Evolutionary conservation across 2,888 invertebrate species (phyloP).

Genomic region (Ophion ventricosus): DNA sequence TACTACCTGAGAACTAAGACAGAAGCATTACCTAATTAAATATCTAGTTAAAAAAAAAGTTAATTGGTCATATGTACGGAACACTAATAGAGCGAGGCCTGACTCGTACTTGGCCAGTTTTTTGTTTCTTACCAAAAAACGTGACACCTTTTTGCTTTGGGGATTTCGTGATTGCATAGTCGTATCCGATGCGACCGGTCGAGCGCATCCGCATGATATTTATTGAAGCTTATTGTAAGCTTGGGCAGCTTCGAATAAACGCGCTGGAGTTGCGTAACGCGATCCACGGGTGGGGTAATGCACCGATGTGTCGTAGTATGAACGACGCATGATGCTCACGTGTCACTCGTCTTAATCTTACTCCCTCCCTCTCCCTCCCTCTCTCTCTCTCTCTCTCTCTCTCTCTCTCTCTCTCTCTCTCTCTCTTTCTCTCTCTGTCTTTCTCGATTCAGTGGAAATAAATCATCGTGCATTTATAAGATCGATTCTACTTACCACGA

Average conservation of each 20-base stretch:
- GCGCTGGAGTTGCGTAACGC: slow-evolving; percentile 49
- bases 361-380: neutral
- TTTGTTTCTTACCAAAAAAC: too few relatives aligned
- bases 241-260: neutral
- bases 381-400: neutral
- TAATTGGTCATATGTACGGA: too few relatives aligned
- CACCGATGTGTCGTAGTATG: neutral
- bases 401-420: neutral
- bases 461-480: neutral
- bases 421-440: neutral
- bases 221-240: slow-evolving; percentile 6
- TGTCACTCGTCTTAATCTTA: neutral
- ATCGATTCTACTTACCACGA: neutral
- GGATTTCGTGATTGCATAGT: slow-evolving; percentile 10
- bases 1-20: too few relatives aligned
- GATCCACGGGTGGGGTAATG: neutral
- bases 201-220: neutral
- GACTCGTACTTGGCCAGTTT: too few relatives aligned
- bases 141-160: slow-evolving; percentile 11
- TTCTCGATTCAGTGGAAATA: neutral
- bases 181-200: neutral
- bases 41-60: too few relatives aligned
- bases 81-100: too few relatives aligned
- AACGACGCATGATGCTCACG: neutral
- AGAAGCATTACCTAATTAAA: too few relatives aligned